Evolutionary conservation across 1,140 invertebrate species (phyloP), one percentile per base, ranked within the genome.

Genomic region (Drosophila leontia): DNA sequence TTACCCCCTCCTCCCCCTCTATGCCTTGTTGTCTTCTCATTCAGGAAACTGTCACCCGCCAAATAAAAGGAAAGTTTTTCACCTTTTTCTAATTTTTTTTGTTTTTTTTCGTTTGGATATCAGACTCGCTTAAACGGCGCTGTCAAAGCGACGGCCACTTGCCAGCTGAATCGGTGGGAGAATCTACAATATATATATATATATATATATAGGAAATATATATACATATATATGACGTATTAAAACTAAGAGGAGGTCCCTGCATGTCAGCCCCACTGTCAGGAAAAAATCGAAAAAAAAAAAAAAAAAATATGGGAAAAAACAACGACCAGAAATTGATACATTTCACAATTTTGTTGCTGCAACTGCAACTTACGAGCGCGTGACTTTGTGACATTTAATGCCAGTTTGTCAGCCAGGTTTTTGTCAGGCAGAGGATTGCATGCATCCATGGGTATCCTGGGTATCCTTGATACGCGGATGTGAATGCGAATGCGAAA

Each of bases 371-470:
- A 29, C 45, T 48, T 26, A 12, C 13, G 29, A 71, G 80, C 84
- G 83, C 84, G 84, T 87, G 83, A 88, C 84, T 88, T 87, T 83
- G 48, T 87, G 83, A 87, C 80, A 87, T 87, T 88, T 87, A 83
- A 88, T 88, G 83, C 84, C 83, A 88, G 71, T 80, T 88, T 74
- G 79, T 76, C 82, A 84, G 62, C 62, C 68, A 53, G 64, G 19
- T 39, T 64, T 75, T 80, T 68, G 65, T 64, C 63, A 59, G 48
- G 26, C 65, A 35, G 29, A 35, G 29, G 32, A 72, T 78, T 15
- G 69, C 78, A 80, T 79, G 68, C 62, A 15, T 35, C 19, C n/a
- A 53, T 32, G 26, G 68, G 17, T 47, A 37, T 32, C 55, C 29
- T 37, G 57, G 32, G 53, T 5, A 56, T 56, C 53, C 53, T 56